These are phyloP conservation scores for Cepaea nemoralis DNA, from an alignment of 1,140 invertebrate genomes.

Conservation along the genomic window DNA sequence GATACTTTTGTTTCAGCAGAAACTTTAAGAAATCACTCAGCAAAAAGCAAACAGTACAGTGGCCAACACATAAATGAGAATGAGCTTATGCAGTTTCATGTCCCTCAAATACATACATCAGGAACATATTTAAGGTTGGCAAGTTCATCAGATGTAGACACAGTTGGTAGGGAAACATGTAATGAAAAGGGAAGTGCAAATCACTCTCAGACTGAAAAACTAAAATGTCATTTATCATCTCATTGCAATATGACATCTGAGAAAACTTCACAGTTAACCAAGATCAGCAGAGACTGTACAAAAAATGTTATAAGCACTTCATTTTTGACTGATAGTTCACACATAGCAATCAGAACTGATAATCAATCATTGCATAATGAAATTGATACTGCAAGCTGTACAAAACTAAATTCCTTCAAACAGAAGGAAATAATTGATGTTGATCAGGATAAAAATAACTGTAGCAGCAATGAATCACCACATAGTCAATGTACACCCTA, in stretches of 20 bases:
- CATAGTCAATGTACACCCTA: too few species aligned
- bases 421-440: too few species aligned
- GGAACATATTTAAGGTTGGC: background rate
- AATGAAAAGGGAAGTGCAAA: background rate
- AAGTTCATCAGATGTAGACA: background rate
- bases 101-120: too few species aligned
- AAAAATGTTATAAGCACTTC: too few species aligned
- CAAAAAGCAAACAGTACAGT: background rate
- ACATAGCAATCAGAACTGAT: background rate
- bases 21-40: background rate
- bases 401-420: too few species aligned
- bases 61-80: background rate
- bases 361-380: background rate
- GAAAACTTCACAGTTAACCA: too few species aligned
- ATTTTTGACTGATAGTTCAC: background rate
- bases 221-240: background rate
- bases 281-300: too few species aligned
- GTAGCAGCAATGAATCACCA: background rate
- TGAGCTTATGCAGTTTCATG: background rate
- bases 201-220: background rate
- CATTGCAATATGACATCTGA: background rate
- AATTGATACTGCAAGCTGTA: too few species aligned
- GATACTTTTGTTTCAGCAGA: background rate
- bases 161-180: background rate
- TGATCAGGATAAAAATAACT: constrained; percentile 10